Evolutionary conservation across 2,113 vertebrate genomes (phyloP).

Genomic region (Sula dactylatra): DNA sequence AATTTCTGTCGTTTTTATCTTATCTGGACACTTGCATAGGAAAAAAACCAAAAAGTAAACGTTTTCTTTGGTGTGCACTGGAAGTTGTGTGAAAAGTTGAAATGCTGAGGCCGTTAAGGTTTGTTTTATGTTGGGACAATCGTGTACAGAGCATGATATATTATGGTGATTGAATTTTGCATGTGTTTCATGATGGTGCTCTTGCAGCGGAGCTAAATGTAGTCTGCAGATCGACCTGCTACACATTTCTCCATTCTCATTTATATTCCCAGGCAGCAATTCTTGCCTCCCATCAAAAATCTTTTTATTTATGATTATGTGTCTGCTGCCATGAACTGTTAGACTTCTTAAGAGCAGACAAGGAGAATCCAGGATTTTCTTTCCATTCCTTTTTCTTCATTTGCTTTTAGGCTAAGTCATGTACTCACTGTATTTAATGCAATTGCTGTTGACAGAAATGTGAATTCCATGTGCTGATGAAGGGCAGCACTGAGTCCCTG

Average conservation of each 20-base stretch:
- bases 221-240: conserved; percentile 23
- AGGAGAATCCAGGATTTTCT: background rate
- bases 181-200: background rate
- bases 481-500: conserved; percentile 47
- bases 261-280: background rate
- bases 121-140: background rate
- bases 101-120: background rate
- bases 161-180: background rate
- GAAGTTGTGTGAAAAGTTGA: background rate
- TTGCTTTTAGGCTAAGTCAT: conserved; percentile 27
- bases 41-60: background rate
- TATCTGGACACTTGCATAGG: background rate
- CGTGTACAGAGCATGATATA: background rate
- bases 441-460: conserved; percentile 44
- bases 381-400: conserved; percentile 13
- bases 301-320: background rate
- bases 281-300: background rate
- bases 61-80: background rate
- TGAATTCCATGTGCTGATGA: conserved; percentile 61
- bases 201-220: conserved; percentile 1
- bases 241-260: background rate
- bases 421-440: background rate
- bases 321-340: background rate
- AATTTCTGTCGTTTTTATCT: background rate
- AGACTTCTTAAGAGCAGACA: background rate